Base-by-base conservation (phyloP, 2,888 invertebrate species). In the Mactromeris polynyma region DNA sequence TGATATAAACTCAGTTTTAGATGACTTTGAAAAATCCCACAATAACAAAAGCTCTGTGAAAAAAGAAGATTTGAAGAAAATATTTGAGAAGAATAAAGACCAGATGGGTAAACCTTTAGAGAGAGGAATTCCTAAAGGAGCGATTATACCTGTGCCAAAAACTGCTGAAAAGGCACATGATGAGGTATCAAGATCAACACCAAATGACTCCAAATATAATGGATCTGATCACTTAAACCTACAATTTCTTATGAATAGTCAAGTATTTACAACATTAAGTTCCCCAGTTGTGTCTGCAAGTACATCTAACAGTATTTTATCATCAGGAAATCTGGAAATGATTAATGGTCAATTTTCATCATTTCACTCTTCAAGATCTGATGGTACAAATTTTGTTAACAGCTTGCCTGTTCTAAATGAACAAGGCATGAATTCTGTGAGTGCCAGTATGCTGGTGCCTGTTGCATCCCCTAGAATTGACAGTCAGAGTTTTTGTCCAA, bases 81-180 rank as follows among this genome's bases (percentile, higher is more conserved):
- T 90, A 40, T 86, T 92, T 26, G 89, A 92, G 54, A 92, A 90
- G 58, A 89, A 91, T 73, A 89, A 85, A 79, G 91, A 89, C 19
- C 86, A 88, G 31, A 91, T 91, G 89, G 91, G 91, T 4, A 81
- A 88, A 26, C 88, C 89, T 0, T 38, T 89, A 40, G 88, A 89
- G 64, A 89, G 85, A 38, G 73, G 83, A 40, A 86, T 85, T 69
- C 79, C 85, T 14, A 58, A 73, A 64, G 88, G 88, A 31, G 85
- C 85, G 0, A 79, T 78, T 40, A 36, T 86, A 31, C 77, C 89
- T 46, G 73, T 9, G 1, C 64, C 36, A 21, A 84, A 84, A 84
- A 11, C 33, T n/a, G n/a, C 73, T 38, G 82, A 82, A 14, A 36
- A 83, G 14, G 73, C 7, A 11, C 33, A 17, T 31, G 73, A 79